Evolutionary conservation across 2,113 vertebrate species (phyloP).

Genomic region (Notothenia rossii): DNA sequence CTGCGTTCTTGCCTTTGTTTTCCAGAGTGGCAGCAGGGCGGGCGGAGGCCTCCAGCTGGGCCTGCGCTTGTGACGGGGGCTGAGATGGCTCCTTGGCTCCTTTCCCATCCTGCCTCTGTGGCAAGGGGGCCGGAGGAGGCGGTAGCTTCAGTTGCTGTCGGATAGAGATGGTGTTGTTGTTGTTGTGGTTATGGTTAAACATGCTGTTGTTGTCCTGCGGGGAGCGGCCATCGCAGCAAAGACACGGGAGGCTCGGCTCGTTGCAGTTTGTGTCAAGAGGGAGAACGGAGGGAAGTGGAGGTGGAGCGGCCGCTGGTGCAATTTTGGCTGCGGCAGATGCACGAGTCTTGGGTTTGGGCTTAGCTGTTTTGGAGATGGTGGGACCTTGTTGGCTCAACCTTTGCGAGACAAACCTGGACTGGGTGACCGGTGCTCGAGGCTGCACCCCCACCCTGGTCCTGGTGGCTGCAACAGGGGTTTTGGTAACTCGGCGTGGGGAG

Average conservation of each 20-base stretch:
- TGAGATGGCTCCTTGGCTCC: conserved; percentile 51
- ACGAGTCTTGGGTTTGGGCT: conserved; percentile 76
- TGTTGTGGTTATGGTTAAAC: conserved; percentile 88
- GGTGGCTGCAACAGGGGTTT: conserved; percentile 69
- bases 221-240: conserved; percentile 88
- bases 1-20: conserved; percentile 48
- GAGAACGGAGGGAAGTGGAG: conserved; percentile 59
- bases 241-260: conserved; percentile 89
- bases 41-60: conserved; percentile 50
- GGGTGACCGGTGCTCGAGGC: conserved; percentile 67
- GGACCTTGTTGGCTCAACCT: conserved; percentile 54
- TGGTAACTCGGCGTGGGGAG: conserved; percentile 69
- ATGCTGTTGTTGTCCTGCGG: conserved; percentile 83
- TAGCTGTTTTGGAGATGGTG: conserved; percentile 57
- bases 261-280: conserved; percentile 95
- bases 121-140: conserved; percentile 58
- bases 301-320: conserved; percentile 51
- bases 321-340: conserved; percentile 31
- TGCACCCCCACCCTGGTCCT: conserved; percentile 71
- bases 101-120: conserved; percentile 67
- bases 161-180: conserved; percentile 84
- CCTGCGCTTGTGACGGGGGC: conserved; percentile 35
- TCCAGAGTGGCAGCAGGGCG: conserved; percentile 46
- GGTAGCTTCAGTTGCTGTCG: conserved; percentile 80
- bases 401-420: conserved; percentile 68